phyloP scores from a whole-genome alignment of 2,113 vertebrate genomes.

The Cairina moschata region DNA sequence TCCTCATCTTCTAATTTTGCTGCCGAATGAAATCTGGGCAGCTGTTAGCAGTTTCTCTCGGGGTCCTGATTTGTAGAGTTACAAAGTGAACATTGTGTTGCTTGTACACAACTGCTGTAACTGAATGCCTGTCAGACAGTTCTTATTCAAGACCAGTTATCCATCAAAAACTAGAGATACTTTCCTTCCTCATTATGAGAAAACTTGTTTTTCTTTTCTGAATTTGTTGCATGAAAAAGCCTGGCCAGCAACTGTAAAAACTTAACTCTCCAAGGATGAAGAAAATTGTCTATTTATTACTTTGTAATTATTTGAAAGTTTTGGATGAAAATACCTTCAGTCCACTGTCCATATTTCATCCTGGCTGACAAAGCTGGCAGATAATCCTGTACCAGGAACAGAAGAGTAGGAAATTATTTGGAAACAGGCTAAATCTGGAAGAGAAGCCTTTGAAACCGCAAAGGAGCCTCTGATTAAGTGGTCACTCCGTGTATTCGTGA shows the following conservation, averaged over 20 bases:
- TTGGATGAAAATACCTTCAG: constrained; percentile 39
- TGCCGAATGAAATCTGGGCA: constrained; percentile 26
- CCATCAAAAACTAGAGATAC: not conserved
- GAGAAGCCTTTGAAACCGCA: constrained; percentile 15
- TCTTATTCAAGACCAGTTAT: not conserved
- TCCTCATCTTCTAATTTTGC: constrained; percentile 49
- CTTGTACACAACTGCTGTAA: not conserved
- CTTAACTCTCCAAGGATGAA: constrained; percentile 42
- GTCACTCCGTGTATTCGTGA: not conserved
- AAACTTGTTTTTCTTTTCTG: constrained; percentile 58
- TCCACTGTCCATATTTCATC: constrained; percentile 33
- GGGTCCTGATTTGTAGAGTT: constrained; percentile 36
- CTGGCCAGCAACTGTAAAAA: constrained; percentile 36
- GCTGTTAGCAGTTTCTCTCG: constrained; percentile 43
- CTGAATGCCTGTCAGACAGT: not conserved
- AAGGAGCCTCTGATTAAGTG: constrained; percentile 55
- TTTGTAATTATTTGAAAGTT: constrained; percentile 66
- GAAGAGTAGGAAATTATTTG: constrained; percentile 43
- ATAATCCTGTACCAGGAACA: constrained; percentile 32
- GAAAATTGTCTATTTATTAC: constrained; percentile 59
- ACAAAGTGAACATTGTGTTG: constrained; percentile 33
- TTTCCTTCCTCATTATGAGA: constrained; percentile 10
- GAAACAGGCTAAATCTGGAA: constrained; percentile 55
- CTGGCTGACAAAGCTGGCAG: constrained; percentile 68
- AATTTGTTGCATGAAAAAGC: constrained; percentile 14